Base-by-base conservation (phyloP, 2,113 vertebrate species). In the Oreocharis arfaki region DNA sequence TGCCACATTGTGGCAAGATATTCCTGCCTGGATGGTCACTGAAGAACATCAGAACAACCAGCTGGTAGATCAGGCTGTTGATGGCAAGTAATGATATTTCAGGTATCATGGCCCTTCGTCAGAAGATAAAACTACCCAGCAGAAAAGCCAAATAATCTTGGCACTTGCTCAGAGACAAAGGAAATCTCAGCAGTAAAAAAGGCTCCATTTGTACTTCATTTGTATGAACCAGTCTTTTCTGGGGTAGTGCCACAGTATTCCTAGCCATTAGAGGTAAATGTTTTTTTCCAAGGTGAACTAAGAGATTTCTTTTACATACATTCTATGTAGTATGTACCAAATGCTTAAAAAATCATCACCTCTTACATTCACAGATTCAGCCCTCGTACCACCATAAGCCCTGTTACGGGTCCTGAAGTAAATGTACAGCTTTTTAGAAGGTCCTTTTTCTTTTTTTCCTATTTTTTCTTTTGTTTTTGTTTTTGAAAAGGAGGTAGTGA, bases 371-470 rank as follows among this genome's bases (percentile, higher is more conserved):
- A 71, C 7, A 42, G 32, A 28, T 47, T 46, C 8, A 73, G 6
- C 17, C 4, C 8, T 68, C 11, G 32, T 21, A 19, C 1, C 7
- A 27, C 4, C 33, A 1, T 11, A 47, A 42, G 39, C 5, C 46
- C 70, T 59, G 11, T 42, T 44, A 35, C 4, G 12, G 16, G n/a
- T 27, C 69, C 41, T 18, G 9, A 87, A 64, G 6, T 39, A 18
- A 68, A 4, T 32, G 15, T 22, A 44, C 8, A 75, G 26, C 3
- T 49, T 84, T 69, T 44, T 17, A 52, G 27, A 30, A 11, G 20
- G 10, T 23, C 2, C 0, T 7, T 19, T 30, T 42, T 11, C 23
- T 6, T 3, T 41, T 32, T 6, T 3, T n/a, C n/a, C n/a, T n/a
- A n/a, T n/a, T n/a, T n/a, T n/a, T n/a, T n/a, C n/a, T n/a, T n/a